Conservation (phyloP, 2,888 invertebrate species). For the Fragum sueziense region DNA sequence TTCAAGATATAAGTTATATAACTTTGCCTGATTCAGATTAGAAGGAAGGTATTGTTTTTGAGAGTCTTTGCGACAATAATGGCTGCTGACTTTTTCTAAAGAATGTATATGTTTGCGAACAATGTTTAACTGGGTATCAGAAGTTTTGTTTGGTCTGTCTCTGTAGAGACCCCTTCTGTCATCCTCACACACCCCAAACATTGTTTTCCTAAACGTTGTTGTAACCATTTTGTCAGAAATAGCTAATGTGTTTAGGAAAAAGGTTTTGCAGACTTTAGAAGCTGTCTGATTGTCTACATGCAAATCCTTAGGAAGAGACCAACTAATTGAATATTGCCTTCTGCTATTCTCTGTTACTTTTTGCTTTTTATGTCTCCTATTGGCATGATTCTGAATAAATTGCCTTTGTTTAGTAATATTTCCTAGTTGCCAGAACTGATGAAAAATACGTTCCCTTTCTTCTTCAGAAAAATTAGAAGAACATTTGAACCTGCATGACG, state of each 20-base stretch:
- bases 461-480: not conserved
- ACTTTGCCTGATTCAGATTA: constrained; percentile 27
- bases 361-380: constrained; percentile 8
- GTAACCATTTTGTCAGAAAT: constrained; percentile 29
- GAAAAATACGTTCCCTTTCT: constrained; percentile 2
- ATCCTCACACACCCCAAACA: not conserved
- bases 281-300: not conserved
- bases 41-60: constrained; percentile 28
- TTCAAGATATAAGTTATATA: constrained; percentile 41
- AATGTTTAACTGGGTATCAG: not conserved
- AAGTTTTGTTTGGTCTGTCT: constrained; percentile 27
- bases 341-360: not conserved
- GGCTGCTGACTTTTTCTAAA: constrained; percentile 29
- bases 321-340: constrained; percentile 22
- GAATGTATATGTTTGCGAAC: constrained; percentile 29
- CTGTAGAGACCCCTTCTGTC: constrained; percentile 18
- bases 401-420: constrained; percentile 18
- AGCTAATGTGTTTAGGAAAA: constrained; percentile 30
- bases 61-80: constrained; percentile 37
- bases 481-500: constrained; percentile 22
- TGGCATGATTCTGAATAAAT: constrained; percentile 23
- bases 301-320: not conserved
- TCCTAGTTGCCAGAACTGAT: not conserved
- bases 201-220: constrained; percentile 9
- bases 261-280: constrained; percentile 30